Evolutionary conservation across 2,113 vertebrate genomes (phyloP).

Genomic region (Xiphorhynchus elegans): DNA sequence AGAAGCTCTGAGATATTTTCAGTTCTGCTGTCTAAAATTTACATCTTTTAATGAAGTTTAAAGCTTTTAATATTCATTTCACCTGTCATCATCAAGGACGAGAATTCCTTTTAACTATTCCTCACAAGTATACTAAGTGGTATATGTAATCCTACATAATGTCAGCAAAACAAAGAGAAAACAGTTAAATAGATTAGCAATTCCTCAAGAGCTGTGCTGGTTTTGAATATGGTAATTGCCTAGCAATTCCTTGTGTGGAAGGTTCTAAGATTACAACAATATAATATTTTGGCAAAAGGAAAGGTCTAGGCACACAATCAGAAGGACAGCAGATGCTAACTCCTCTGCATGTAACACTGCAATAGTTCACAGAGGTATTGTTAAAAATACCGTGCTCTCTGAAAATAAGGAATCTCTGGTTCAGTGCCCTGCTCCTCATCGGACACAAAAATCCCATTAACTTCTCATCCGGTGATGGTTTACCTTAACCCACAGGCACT

Average conservation of each 20-base stretch:
- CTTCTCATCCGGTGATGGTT: fast-evolving
- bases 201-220: neutral
- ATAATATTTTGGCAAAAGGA: neutral
- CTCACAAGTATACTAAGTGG: neutral
- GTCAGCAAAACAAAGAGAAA: neutral
- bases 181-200: neutral
- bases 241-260: neutral
- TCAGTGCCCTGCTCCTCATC: neutral
- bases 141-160: neutral
- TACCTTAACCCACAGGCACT: neutral
- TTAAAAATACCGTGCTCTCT: neutral
- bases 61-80: neutral
- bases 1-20: neutral
- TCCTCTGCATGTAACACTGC: neutral
- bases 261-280: neutral
- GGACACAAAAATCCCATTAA: neutral
- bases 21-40: neutral
- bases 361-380: neutral
- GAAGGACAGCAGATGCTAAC: neutral
- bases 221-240: neutral
- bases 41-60: neutral
- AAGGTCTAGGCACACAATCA: neutral
- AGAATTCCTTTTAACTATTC: neutral
- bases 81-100: neutral
- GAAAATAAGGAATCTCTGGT: neutral